Base-by-base conservation (phyloP, 2,113 vertebrate species). In the Lasiurus cinereus region DNA sequence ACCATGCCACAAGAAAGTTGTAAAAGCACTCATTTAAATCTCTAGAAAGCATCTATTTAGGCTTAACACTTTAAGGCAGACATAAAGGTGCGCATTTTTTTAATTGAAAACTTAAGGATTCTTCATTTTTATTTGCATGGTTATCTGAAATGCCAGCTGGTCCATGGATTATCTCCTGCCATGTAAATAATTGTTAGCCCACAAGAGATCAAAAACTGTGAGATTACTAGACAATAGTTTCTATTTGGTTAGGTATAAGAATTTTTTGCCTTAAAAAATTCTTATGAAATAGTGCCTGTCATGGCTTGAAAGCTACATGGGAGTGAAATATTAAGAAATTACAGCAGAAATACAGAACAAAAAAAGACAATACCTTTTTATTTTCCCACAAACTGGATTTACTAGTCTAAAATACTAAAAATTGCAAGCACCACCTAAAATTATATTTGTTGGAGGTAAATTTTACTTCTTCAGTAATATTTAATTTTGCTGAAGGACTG, bases 311-410 rank as follows among this genome's bases (percentile, higher is more conserved):
- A 92, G 74, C 36, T 62, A 76, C 31, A 91, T 16, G 24, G 24
- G 74, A 78, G 62, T 64, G 21, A 91, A 93, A 87, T 36, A 69
- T 85, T 72, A 83, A 52, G 22, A 67, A 82, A 12, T 62, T 67
- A 13, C 80, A 62, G 74, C 0, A 54, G 85, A 89, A 94, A 93
- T 48, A 46, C 21, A 90, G 79, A 95, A 97, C 83, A 97, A 94
- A 97, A 88, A 92, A 3, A 85, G 16, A 43, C 43, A 73, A 18
- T 48, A 27, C 16, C 67, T 70, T 89, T 72, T 62, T 33, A 83
- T 48, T n/a, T 88, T 29, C 67, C 82, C 84, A 76, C 79, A 74
- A n/a, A 73, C 11, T 54, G 46, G n/a, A 39, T 56, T 83, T 50
- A 31, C 52, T 76, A 66, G 72, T 21, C 93, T 85, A 88, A 79